phyloP scores from a whole-genome alignment of 2,113 vertebrate species.

The Acrocephalus kingi region DNA sequence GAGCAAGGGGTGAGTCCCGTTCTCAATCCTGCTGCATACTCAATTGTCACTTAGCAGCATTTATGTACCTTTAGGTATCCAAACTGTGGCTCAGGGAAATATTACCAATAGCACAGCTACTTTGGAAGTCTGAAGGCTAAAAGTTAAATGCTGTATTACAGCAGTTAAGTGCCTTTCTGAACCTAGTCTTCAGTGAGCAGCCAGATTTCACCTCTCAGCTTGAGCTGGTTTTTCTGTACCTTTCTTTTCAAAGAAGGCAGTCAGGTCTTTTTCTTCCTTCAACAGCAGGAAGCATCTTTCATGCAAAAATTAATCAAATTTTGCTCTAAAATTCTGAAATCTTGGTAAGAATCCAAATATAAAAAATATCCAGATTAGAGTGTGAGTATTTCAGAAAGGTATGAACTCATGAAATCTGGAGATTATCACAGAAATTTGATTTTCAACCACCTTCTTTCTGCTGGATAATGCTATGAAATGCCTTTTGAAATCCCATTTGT shows the following conservation, averaged over 20 bases:
- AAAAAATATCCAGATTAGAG: background rate
- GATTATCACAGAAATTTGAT: background rate
- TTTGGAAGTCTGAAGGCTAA: background rate
- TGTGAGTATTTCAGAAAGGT: background rate
- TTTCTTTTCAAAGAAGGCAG: background rate
- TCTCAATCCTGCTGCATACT: background rate
- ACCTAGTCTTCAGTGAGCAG: background rate
- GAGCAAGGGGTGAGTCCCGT: fast-evolving
- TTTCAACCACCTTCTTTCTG: background rate
- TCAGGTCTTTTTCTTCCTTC: background rate
- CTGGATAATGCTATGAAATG: background rate
- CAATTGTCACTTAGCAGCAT: background rate
- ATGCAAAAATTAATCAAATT: background rate
- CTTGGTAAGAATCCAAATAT: background rate
- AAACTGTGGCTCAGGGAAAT: background rate
- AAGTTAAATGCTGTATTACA: background rate
- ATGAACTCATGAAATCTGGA: background rate
- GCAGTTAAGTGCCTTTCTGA: background rate
- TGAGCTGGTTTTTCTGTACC: background rate
- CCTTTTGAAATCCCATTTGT: background rate
- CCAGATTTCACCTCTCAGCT: background rate
- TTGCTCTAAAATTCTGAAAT: background rate
- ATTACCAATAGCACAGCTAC: background rate
- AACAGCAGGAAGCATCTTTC: background rate
- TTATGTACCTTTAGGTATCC: background rate